A percentile compares a stretch with the other conserved stretches of the same genome.
Conservation (phyloP, 1,140 invertebrate species). For the Xylocopa sonorina region DNA sequence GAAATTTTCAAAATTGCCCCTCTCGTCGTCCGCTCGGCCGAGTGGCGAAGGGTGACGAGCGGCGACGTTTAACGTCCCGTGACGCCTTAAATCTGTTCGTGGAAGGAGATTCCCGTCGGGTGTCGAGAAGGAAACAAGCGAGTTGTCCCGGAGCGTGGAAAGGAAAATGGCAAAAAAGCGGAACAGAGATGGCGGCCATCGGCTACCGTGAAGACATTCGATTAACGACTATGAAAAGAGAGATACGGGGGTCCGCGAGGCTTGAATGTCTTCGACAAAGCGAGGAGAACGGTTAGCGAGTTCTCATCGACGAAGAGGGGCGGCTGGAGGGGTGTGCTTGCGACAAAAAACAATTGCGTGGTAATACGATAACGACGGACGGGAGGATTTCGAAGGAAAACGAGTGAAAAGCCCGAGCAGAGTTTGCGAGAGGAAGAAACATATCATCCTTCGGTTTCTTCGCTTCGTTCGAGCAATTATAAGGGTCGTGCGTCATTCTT, state of each 20-base stretch:
- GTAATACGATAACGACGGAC: slow-evolving; percentile 18
- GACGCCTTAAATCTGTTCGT: slow-evolving; percentile 67
- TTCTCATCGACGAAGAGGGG: neutral
- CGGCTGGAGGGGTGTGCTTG: neutral
- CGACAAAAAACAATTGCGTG: no score
- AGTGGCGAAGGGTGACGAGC: slow-evolving; percentile 26
- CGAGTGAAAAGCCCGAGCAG: slow-evolving; percentile 36
- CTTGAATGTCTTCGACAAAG: neutral
- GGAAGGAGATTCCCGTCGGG: slow-evolving; percentile 40
- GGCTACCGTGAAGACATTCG: slow-evolving; percentile 63
- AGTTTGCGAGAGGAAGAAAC: slow-evolving; percentile 41
- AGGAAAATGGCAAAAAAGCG: neutral
- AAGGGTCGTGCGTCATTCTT: slow-evolving; percentile 75
- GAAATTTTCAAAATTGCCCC: slow-evolving; percentile 44
- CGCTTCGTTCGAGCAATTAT: slow-evolving; percentile 76
- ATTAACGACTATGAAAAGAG: slow-evolving; percentile 57
- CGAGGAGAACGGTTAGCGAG: slow-evolving; percentile 41
- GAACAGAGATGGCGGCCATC: slow-evolving; percentile 24
- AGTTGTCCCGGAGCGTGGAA: slow-evolving; percentile 3
- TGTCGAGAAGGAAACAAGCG: slow-evolving; percentile 23
- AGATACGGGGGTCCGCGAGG: slow-evolving; percentile 21
- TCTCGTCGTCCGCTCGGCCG: neutral
- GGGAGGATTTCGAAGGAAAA: slow-evolving; percentile 47
- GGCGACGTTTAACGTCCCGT: slow-evolving; percentile 55
- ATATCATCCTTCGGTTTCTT: slow-evolving; percentile 54